These are phyloP conservation scores for Eristalis pertinax DNA, from an alignment of 2,888 invertebrate species.

Conservation along the genomic window DNA sequence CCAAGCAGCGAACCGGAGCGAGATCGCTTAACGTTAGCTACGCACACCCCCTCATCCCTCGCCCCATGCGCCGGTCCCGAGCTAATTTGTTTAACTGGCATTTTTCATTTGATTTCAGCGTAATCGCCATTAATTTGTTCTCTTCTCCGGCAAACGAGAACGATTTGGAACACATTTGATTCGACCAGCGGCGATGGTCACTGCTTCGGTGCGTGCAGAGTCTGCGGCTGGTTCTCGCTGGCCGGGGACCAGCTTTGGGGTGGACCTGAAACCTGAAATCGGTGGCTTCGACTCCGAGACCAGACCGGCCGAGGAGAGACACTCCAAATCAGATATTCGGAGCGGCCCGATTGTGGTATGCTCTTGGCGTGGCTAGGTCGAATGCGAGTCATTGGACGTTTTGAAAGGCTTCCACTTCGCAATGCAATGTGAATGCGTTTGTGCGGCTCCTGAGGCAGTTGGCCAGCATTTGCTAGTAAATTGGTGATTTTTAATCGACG, in stretches of 20 bases:
- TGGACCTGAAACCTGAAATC: slow-evolving; percentile 13
- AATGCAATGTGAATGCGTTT: background rate
- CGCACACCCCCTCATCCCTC: background rate
- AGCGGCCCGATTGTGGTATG: slow-evolving; percentile 34
- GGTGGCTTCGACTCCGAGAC: background rate
- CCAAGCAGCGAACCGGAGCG: slow-evolving; percentile 41
- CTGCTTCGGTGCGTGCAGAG: slow-evolving; percentile 19
- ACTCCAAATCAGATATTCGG: background rate
- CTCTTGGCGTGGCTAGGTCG: slow-evolving; percentile 54
- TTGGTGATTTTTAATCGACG: background rate
- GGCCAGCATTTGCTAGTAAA: background rate
- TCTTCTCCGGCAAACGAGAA: slow-evolving; percentile 21
- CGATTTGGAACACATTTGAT: slow-evolving; percentile 35
- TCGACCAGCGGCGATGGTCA: slow-evolving; percentile 2
- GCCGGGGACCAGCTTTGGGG: slow-evolving; percentile 10
- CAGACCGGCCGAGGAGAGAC: background rate
- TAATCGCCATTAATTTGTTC: slow-evolving; percentile 44
- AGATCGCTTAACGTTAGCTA: slow-evolving; percentile 43
- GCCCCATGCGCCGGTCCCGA: background rate
- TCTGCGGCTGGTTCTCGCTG: slow-evolving; percentile 25
- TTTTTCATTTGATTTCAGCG: slow-evolving; percentile 45
- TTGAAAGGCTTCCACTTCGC: slow-evolving; percentile 28
- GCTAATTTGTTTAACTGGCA: slow-evolving; percentile 64
- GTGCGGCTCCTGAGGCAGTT: background rate
- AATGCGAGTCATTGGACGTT: slow-evolving; percentile 24